Conservation (phyloP, 2,797 vertebrate genomes). For the Choloepus didactylus region DNA sequence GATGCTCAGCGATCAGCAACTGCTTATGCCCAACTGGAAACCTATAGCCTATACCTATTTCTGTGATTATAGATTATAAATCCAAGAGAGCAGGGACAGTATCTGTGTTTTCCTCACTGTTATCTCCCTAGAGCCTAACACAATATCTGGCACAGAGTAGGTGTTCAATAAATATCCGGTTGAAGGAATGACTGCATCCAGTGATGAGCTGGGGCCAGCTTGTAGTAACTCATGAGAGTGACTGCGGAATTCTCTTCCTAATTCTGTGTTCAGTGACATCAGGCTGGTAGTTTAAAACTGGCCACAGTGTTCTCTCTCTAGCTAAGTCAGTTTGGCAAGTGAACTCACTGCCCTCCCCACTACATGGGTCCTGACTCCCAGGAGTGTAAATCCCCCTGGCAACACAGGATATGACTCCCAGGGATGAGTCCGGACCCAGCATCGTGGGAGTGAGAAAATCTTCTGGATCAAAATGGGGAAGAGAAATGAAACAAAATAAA, state of each 20-base stretch:
- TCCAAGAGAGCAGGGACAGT: not conserved
- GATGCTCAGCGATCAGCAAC: not conserved
- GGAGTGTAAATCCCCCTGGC: no score
- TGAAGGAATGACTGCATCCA: not conserved
- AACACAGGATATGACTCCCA: no score
- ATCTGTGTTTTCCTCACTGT: not conserved
- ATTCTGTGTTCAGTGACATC: not conserved
- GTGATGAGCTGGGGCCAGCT: not conserved
- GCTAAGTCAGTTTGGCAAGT: no score
- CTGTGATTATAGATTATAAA: slow-evolving; percentile 6
- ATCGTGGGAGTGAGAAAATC: no score
- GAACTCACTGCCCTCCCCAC: no score
- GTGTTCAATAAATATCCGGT: not conserved
- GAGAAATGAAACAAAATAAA: no score
- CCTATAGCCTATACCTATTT: not conserved
- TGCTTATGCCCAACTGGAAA: not conserved
- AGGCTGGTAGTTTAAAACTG: not conserved
- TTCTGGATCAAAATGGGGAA: no score
- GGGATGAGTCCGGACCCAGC: no score
- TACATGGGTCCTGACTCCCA: no score
- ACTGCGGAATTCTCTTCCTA: not conserved
- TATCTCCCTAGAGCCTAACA: not conserved
- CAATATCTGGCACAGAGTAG: not conserved
- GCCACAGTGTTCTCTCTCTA: no score
- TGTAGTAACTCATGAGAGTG: not conserved